Conservation (phyloP, 2,113 vertebrate genomes). For the Phoenicopterus ruber region DNA sequence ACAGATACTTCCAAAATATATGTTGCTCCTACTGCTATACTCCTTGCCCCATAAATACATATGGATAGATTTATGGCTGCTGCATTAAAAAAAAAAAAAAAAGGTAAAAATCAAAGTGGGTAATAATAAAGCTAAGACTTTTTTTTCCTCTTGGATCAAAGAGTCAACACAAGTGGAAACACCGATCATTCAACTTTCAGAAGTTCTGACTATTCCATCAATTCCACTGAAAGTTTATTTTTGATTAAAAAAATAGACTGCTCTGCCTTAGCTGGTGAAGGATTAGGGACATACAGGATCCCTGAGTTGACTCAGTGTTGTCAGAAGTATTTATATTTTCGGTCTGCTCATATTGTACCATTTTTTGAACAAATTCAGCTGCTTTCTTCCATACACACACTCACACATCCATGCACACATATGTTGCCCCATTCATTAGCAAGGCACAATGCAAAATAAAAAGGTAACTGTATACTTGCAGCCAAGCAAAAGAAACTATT, state of each 20-base stretch:
- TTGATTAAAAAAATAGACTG: not conserved
- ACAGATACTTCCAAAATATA: not conserved
- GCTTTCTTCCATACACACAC: not conserved
- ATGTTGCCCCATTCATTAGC: not conserved
- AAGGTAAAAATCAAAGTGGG: not conserved
- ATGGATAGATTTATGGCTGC: not conserved
- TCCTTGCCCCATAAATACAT: not conserved
- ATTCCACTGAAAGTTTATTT: not conserved
- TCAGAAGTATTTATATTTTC: not conserved
- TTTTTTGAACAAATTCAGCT: not conserved
- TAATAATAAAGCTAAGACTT: not conserved
- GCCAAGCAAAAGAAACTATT: constrained; percentile 54
- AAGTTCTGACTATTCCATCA: not conserved
- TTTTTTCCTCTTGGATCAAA: not conserved
- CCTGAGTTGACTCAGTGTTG: not conserved
- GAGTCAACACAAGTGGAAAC: not conserved
- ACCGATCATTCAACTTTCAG: not conserved
- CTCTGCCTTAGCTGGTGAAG: not conserved
- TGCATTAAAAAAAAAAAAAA: not conserved
- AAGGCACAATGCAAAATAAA: not conserved
- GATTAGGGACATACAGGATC: not conserved
- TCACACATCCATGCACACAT: not conserved
- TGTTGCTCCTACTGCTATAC: not conserved
- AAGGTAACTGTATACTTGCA: not conserved
- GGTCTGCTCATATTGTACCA: not conserved